phyloP scores from a whole-genome alignment of 2,797 vertebrate species.

The Sciurus vulgaris region DNA sequence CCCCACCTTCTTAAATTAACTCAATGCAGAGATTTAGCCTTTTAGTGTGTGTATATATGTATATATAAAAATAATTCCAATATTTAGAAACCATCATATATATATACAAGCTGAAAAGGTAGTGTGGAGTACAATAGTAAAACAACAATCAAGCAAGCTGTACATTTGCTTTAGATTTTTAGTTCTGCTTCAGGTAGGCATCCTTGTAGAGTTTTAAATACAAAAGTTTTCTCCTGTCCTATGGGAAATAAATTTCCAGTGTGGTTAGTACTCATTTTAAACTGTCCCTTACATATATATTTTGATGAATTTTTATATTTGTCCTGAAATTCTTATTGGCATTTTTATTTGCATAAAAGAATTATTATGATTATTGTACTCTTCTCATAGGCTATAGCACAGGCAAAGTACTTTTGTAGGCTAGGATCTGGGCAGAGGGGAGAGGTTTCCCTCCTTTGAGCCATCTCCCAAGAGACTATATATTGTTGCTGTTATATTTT shows the following conservation, averaged over 20 bases:
- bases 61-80: too few species aligned
- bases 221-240: neutral
- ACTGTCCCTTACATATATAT: neutral
- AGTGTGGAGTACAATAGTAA: neutral
- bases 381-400: neutral
- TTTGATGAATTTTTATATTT: constrained; percentile 35
- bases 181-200: neutral
- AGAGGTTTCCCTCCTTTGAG: neutral
- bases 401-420: neutral
- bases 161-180: neutral
- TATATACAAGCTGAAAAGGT: neutral
- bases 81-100: too few species aligned
- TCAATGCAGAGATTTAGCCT: neutral
- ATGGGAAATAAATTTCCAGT: neutral
- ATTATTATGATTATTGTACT: neutral
- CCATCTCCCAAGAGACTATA: neutral
- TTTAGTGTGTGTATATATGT: neutral
- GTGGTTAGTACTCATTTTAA: neutral
- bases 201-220: neutral
- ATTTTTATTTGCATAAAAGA: neutral
- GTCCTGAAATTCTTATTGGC: neutral
- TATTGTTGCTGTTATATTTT: neutral
- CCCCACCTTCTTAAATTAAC: neutral
- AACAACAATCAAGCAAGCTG: neutral
- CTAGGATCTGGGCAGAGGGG: neutral